Evolutionary conservation across 2,888 invertebrate genomes (phyloP).

Genomic region (Caenorhabditis sulstoni): DNA sequence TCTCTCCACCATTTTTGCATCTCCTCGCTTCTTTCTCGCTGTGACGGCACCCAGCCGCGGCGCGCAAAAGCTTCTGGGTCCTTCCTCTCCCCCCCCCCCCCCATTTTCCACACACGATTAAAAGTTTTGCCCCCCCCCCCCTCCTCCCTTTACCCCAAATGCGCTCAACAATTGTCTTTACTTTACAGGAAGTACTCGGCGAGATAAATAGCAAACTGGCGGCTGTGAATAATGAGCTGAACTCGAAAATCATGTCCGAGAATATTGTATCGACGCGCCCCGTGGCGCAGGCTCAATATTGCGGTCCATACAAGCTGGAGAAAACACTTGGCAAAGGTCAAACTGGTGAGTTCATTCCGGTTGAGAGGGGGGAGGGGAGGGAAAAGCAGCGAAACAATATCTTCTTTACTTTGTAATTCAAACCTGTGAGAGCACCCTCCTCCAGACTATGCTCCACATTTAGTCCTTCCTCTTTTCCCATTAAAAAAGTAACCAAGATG

Average conservation of each 20-base stretch:
- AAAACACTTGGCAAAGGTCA: conserved; percentile 99
- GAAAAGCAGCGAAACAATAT: no score
- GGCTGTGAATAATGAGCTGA: conserved; percentile 77
- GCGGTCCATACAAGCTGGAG: conserved; percentile 98
- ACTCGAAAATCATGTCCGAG: conserved; percentile 74
- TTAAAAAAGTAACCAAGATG: no score
- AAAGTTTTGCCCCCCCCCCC: not conserved
- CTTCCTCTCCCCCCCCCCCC: not conserved
- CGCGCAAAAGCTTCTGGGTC: conserved; percentile 8
- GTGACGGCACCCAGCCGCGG: not conserved
- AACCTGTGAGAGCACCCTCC: not conserved
- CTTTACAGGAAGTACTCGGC: conserved; percentile 72
- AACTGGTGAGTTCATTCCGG: conserved; percentile 87
- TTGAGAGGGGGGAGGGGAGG: no score
- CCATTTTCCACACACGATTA: not conserved
- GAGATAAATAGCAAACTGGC: conserved; percentile 78
- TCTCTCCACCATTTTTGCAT: conserved; percentile 42
- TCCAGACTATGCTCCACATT: no score
- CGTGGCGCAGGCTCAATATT: conserved; percentile 86
- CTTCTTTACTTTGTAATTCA: conserved; percentile 20
- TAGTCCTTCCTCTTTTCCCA: no score
- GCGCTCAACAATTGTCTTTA: conserved; percentile 9
- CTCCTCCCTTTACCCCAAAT: not conserved
- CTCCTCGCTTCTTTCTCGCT: conserved; percentile 7
- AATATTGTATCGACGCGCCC: conserved; percentile 65